phyloP scores from a whole-genome alignment of 2,888 invertebrate genomes.

The Terebella lapidaria region DNA sequence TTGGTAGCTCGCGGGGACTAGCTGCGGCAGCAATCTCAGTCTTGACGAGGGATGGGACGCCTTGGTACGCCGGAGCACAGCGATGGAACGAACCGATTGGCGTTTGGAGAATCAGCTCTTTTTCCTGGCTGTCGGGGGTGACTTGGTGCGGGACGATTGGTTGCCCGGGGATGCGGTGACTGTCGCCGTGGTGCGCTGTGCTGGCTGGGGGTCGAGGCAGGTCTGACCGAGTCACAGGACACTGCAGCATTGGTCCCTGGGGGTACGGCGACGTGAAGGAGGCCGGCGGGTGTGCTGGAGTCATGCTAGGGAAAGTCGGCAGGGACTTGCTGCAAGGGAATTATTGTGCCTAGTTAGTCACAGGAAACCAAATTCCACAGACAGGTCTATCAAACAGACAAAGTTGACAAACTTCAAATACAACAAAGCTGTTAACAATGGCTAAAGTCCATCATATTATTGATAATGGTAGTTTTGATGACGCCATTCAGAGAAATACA shows the following conservation, averaged over 20 bases:
- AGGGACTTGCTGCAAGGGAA: no score
- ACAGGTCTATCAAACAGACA: neutral
- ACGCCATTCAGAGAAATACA: no score
- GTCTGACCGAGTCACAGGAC: neutral
- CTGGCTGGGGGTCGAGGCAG: neutral
- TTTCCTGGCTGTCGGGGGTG: neutral
- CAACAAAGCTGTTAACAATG: no score
- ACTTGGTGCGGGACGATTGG: conserved; percentile 30
- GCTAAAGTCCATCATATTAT: no score
- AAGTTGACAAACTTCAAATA: neutral
- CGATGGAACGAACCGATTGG: conserved; percentile 39
- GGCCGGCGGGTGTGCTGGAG: no score
- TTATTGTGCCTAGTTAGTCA: neutral
- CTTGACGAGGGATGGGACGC: neutral
- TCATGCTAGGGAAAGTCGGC: no score
- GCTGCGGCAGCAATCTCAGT: neutral
- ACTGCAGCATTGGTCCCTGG: no score
- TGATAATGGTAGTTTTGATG: no score
- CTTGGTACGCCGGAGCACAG: neutral
- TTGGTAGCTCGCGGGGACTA: neutral
- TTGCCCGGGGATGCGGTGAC: neutral
- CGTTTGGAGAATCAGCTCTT: conserved; percentile 32
- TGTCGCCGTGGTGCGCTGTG: neutral
- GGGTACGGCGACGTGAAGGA: no score
- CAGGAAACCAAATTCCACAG: neutral